These are phyloP conservation scores for Campylorhamphus procurvoides DNA, from an alignment of 2,113 vertebrate genomes.

Conservation along the genomic window DNA sequence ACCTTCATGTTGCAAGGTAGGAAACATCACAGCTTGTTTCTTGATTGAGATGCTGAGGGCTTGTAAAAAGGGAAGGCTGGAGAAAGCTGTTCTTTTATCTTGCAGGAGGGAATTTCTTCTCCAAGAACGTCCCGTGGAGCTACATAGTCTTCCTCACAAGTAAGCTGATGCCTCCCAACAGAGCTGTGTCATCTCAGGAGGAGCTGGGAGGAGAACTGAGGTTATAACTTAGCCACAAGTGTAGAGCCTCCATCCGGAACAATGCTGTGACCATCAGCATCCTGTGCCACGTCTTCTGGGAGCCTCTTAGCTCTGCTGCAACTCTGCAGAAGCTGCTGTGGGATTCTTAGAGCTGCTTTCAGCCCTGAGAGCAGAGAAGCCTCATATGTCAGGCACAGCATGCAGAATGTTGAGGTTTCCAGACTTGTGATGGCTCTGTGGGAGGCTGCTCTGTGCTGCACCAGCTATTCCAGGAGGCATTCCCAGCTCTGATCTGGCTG, in stretches of 20 bases:
- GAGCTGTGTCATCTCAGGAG: not conserved
- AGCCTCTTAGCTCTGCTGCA: not conserved
- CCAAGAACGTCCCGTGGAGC: constrained; percentile 89
- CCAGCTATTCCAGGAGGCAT: not conserved
- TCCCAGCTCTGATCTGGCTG: not conserved
- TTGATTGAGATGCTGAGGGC: not conserved
- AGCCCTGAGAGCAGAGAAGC: not conserved
- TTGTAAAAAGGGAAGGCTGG: not conserved
- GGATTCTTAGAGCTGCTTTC: not conserved
- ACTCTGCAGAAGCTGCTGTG: not conserved
- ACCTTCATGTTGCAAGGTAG: constrained; percentile 91
- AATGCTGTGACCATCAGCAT: not conserved
- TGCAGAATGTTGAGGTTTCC: not conserved
- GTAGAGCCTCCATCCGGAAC: not conserved
- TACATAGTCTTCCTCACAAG: constrained; percentile 95
- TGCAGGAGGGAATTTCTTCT: constrained; percentile 88
- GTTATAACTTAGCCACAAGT: not conserved
- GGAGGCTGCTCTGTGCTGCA: not conserved
- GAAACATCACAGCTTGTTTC: not conserved
- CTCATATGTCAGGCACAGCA: not conserved
- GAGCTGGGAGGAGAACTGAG: not conserved
- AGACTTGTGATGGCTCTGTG: not conserved
- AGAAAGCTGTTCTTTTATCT: not conserved
- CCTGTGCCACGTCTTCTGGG: not conserved
- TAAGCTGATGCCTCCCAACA: constrained; percentile 69